These are phyloP conservation scores for Microctenopoma steveboyesi DNA, from an alignment of 2,797 vertebrate species.

Conservation along the genomic window DNA sequence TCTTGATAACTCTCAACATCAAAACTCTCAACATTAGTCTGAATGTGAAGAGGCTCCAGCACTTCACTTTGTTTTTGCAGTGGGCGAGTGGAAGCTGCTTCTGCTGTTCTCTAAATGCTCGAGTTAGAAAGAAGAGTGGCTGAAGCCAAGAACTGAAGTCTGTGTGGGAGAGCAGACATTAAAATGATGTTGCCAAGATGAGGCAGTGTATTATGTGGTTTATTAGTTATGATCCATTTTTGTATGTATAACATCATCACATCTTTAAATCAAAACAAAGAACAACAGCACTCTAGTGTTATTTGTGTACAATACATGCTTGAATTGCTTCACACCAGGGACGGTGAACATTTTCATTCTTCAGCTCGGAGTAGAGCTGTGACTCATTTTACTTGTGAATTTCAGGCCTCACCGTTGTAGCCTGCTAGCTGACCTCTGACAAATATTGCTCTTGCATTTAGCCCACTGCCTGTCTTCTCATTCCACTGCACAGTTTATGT, in stretches of 20 bases:
- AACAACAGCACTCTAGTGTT: not conserved
- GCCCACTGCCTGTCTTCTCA: too few species aligned
- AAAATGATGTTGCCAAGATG: constrained; percentile 11
- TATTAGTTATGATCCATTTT: not conserved
- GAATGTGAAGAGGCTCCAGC: constrained; percentile 47
- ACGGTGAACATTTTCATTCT: too few species aligned
- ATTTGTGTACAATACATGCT: not conserved
- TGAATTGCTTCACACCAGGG: too few species aligned
- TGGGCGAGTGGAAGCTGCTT: constrained; percentile 48
- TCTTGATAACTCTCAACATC: constrained; percentile 54
- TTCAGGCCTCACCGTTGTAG: too few species aligned
- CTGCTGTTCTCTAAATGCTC: constrained; percentile 22
- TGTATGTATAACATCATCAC: not conserved
- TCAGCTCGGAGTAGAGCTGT: too few species aligned
- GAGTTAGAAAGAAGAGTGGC: constrained; percentile 44
- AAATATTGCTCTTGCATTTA: not conserved
- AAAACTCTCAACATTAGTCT: constrained; percentile 36
- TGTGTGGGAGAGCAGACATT: constrained; percentile 55
- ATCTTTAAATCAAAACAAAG: not conserved
- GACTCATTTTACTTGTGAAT: not conserved
- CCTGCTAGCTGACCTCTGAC: not conserved
- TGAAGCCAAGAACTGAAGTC: constrained; percentile 47
- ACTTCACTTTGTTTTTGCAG: constrained; percentile 49
- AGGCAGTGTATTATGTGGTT: constrained; percentile 4
- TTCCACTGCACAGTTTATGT: too few species aligned